A percentile compares a stretch with the other conserved stretches of the same genome.
phyloP scores from a whole-genome alignment of 2,113 vertebrate genomes.

The Diadophis punctatus region DNA sequence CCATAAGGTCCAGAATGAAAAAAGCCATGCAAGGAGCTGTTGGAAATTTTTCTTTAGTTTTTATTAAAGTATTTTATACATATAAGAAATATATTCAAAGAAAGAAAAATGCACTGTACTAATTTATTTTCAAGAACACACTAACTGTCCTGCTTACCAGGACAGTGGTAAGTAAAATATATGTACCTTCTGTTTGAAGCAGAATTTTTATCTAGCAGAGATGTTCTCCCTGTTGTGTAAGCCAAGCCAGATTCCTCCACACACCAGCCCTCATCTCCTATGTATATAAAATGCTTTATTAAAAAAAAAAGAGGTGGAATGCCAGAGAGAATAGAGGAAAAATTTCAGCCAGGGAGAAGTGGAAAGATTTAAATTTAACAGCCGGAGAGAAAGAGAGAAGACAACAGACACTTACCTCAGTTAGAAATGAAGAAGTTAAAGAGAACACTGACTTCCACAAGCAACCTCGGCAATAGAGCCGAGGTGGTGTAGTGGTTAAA shows the following conservation, averaged over 20 bases:
- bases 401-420: not conserved
- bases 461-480: too few species aligned
- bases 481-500: too few species aligned
- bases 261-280: not conserved
- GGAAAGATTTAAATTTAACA: not conserved
- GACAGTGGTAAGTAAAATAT: not conserved
- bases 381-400: not conserved
- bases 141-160: not conserved
- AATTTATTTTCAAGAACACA: not conserved
- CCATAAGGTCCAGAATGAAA: not conserved
- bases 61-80: not conserved
- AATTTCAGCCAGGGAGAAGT: not conserved
- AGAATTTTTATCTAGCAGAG: not conserved
- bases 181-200: not conserved
- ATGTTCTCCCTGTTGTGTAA: not conserved
- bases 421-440: not conserved
- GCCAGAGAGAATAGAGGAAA: not conserved
- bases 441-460: not conserved
- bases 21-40: not conserved
- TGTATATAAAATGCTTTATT: not conserved
- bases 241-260: not conserved
- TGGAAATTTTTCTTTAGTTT: not conserved
- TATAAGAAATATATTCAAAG: not conserved
- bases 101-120: not conserved
- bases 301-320: not conserved